phyloP scores from a whole-genome alignment of 2,797 vertebrate genomes.

The Lateolabrax maculatus region DNA sequence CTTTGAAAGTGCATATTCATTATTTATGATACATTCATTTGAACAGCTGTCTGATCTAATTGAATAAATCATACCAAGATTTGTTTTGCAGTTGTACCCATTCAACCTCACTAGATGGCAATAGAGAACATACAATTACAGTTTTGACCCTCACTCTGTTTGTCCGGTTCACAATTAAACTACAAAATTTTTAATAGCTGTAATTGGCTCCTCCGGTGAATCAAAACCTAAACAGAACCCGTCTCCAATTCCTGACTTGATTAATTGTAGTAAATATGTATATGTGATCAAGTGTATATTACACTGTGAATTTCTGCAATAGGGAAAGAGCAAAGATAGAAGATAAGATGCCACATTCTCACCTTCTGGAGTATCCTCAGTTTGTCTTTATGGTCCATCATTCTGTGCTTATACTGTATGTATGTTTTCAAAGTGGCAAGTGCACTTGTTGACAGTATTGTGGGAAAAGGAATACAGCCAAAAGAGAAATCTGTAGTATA shows the following conservation, averaged over 20 bases:
- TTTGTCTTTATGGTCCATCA: background rate
- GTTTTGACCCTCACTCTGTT: background rate
- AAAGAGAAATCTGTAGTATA: conserved; percentile 3
- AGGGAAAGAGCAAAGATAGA: background rate
- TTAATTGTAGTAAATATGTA: background rate
- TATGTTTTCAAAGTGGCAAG: conserved; percentile 9
- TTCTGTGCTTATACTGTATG: background rate
- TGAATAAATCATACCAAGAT: background rate
- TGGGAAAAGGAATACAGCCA: background rate
- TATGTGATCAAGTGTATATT: background rate
- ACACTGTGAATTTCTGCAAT: background rate
- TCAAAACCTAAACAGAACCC: conserved; percentile 18
- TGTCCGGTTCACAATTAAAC: conserved; percentile 21
- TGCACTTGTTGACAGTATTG: conserved; percentile 9
- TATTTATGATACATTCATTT: background rate
- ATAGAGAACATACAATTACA: conserved; percentile 58
- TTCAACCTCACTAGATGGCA: conserved; percentile 74
- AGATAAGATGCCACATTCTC: background rate
- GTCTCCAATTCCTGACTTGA: background rate
- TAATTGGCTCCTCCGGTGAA: conserved; percentile 19
- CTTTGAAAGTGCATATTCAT: background rate
- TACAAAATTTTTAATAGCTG: conserved; percentile 21
- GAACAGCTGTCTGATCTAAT: background rate
- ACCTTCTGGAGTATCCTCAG: background rate
- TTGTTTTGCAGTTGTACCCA: conserved; percentile 26